Evolutionary conservation across 2,113 vertebrate species (phyloP), one percentile per base, ranked within the genome.

Genomic region (Spilogale gracilis): DNA sequence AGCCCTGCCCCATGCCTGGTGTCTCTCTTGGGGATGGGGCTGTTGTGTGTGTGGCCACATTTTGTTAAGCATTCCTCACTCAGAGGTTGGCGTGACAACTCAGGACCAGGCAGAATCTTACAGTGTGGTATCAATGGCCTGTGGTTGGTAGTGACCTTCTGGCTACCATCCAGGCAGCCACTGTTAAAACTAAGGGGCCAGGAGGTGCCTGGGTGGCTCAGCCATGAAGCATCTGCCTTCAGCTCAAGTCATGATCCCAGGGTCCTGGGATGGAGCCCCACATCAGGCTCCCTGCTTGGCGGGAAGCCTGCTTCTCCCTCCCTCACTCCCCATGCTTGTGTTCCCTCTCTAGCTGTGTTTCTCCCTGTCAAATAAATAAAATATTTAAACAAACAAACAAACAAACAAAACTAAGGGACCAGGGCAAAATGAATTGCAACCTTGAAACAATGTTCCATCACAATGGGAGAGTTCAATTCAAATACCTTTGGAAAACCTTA

Each of bases 121-220:
- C 96, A 23, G 65, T 4, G 0, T 3, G 0, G 82, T 58, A n/a
- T 83, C 95, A 69, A 14, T 3, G 30, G 97, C 98, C 96, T 98
- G 97, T 91, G 3, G 0, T 80, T 21, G 73, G 91, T 80, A 84
- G 69, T 74, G 48, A 18, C 13, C 1, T 27, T 96, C 43, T 93
- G 92, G 92, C 97, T 94, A 93, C 92, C 97, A 97, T 96, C 96
- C 96, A 97, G 1, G n/a, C 1, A 2, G 89, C 96, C 97, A 85
- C 94, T 91, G 85, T 97, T 98, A 98, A 85, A 30, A 89, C 63
- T 56, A 65, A 1, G 0, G 48, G 65, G 5, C n/a, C 95, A 84
- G 0, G 32, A 38, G 38, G 38, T 38, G 38, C 38, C 38, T 38
- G 38, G 38, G 38, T 38, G 38, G 38, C 38, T 38, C 38, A 38